Base-by-base conservation (phyloP, 30 jellyfish, hydroid and myxozoan genomes). In the Catostylus mosaicus region DNA sequence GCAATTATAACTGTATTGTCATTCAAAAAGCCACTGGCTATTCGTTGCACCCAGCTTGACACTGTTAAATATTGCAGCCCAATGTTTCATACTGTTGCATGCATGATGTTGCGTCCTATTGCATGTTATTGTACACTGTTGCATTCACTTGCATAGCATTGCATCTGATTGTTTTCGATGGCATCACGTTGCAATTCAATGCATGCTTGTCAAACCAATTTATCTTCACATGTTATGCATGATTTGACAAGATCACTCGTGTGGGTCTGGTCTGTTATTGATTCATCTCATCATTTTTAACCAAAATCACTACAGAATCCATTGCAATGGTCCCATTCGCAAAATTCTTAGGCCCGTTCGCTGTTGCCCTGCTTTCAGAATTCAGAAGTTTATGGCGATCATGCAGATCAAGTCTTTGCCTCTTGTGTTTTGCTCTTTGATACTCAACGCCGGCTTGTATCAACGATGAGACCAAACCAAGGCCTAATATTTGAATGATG, bases 261-360 rank as follows among this genome's bases (percentile, higher is more conserved):
- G 63, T 6, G 27, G 20, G 5, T 50, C 20, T 10, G 5, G 24
- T 50, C 24, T 27, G 5, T 16, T 23, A 16, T 5, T 16, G 27
- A 18, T 50, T 9, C 14, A 38, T 77, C 34, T 70, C 86, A 5
- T 57, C 86, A 24, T 82, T 62, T 72, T 82, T 69, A 16, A 82
- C 92, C 34, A 82, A 66, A 20, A 82, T 82, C 12, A 82, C 92
- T 1, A 82, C 51, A 9, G 92, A 82, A 30, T 82, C 92, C 92
- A 82, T 82, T 8, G 84, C 86, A 7, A 82, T 75, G 8, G 92
- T 63, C 0, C 92, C 92, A 38, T 54, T 70, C 1, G 67, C 22
- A 29, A 81, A 77, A 30, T 60, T 54, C 5, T 38, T 57, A n/a
- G 88, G 34, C 31, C 88, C 92, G 43, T 82, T 82, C 19, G 68